A percentile compares a stretch with the other conserved stretches of the same genome.
Evolutionary conservation across 2,888 invertebrate species (phyloP).

Genomic region (Acronicta alni): DNA sequence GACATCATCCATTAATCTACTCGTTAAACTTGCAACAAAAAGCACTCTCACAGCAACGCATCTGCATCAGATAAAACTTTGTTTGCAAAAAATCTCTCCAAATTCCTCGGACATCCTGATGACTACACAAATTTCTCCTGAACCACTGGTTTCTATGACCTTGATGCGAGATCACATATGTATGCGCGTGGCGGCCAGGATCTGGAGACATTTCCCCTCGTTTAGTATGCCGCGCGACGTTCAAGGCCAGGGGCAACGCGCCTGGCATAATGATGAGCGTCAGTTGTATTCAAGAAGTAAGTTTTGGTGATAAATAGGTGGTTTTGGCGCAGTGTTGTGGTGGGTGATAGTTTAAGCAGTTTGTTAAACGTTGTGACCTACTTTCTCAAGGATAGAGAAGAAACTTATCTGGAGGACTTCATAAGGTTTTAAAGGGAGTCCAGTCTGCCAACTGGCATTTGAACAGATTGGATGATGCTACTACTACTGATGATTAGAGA

Average conservation of each 20-base stretch:
- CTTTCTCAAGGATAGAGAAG: too few species aligned
- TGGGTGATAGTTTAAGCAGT: background rate
- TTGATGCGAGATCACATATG: conserved; percentile 43
- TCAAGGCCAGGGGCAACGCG: conserved; percentile 53
- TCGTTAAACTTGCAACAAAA: conserved; percentile 3
- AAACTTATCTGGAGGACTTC: too few species aligned
- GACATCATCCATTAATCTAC: conserved; percentile 23
- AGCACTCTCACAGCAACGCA: conserved; percentile 13
- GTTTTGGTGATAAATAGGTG: conserved; percentile 29
- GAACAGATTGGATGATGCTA: too few species aligned
- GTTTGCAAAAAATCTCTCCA: conserved; percentile 42
- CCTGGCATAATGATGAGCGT: conserved; percentile 16
- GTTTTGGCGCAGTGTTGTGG: conserved; percentile 6
- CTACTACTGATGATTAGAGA: too few species aligned
- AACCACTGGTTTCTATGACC: conserved; percentile 41
- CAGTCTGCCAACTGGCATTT: too few species aligned
- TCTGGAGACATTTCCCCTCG: conserved; percentile 54
- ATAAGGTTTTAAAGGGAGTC: too few species aligned
- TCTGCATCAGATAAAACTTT: conserved; percentile 34
- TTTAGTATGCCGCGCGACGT: conserved; percentile 43
- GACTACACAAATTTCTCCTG: conserved; percentile 56
- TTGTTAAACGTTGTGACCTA: background rate
- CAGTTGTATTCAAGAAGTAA: conserved; percentile 3
- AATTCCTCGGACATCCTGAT: conserved; percentile 48
- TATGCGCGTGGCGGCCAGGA: conserved; percentile 31